Base-by-base conservation (phyloP, 30 jellyfish, hydroid and myxozoan species). In the Aurelia aurita region DNA sequence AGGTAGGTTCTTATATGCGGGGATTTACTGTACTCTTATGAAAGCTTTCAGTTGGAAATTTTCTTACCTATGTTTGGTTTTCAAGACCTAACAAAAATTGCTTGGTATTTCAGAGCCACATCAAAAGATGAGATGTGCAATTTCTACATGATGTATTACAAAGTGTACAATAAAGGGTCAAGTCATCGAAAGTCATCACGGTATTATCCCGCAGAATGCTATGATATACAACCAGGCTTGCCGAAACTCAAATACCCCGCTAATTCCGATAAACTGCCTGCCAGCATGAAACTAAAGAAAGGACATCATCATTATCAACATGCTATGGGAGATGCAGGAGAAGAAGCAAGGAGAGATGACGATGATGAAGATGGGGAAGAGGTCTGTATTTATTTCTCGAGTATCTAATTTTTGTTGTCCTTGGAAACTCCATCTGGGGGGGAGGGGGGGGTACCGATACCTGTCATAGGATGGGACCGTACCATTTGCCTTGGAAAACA, bases 111-210 rank as follows among this genome's bases (percentile, higher is more conserved):
- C 72, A 90, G 97, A 45, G 29, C 95, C 43, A 72, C 88, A 19
- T 90, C 97, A 5, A 57, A 72, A 21, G 96, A 90, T 44, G 97
- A 90, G 58, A 90, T 90, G 97, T 90, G 97, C 92, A 90, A 90
- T 57, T 77, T 75, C 66, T 90, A 90, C 91, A 46, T 90, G 81
- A 90, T 90, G 97, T 84, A 31, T 58, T 90, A 82, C 80, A 85
- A 92, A 29, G 78, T 74, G 0, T 80, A 69, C 71, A 28, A 72
- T 16, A 58, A 35, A 21, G 87, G 87, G 5, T 45, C 45, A 2
- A 18, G 28, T 28, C 77, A 16, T 31, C 64, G 23, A 26, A 32
- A 7, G 16, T 10, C 14, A 5, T 12, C 14, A 18, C 12, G 49
- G n/a, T 26, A 35, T 10, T 61, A 69, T 21, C n/a, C 87, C 0